A percentile compares a stretch with the other conserved stretches of the same genome.
Evolutionary conservation across 2,797 vertebrate genomes (phyloP).

Genomic region (Melanotaenia maccullochi): DNA sequence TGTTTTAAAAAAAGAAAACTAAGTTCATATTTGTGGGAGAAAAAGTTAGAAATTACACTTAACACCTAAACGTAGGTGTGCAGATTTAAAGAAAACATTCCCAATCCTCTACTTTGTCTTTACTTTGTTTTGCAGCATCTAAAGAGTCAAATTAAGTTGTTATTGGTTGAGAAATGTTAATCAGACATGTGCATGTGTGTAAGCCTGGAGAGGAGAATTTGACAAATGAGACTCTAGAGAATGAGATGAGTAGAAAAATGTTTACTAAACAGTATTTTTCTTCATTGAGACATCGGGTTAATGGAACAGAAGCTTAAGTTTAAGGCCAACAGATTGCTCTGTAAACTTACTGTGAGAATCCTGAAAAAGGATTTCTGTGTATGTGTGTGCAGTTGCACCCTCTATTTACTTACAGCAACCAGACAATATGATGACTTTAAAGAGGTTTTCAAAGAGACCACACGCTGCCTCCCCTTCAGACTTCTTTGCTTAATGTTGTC

Average conservation of each 20-base stretch:
- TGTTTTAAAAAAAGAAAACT: neutral
- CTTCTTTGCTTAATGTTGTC: constrained; percentile 27
- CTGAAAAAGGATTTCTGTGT: neutral
- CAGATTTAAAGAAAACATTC: constrained; percentile 25
- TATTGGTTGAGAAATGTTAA: constrained; percentile 33
- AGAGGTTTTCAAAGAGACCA: constrained; percentile 28
- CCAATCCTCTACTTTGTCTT: constrained; percentile 18
- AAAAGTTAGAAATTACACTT: constrained; percentile 34
- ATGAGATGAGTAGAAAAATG: constrained; percentile 28
- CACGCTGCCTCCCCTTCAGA: constrained; percentile 32
- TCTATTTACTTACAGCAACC: constrained; percentile 3
- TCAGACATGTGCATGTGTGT: constrained; percentile 4
- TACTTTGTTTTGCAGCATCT: constrained; percentile 7
- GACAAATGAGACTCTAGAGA: constrained; percentile 12
- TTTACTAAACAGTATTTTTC: constrained; percentile 7
- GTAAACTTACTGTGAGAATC: constrained; percentile 19
- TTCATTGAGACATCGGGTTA: constrained; percentile 8
- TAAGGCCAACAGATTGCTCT: constrained; percentile 1
- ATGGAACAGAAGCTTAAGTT: constrained; percentile 8
- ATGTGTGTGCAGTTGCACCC: neutral
- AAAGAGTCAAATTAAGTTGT: constrained; percentile 17
- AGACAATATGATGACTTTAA: constrained; percentile 9
- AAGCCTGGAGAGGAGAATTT: constrained; percentile 24
- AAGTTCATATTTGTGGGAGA: constrained; percentile 45
- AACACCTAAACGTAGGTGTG: constrained; percentile 38